These are phyloP conservation scores for Drosophila sp. DNA, from an alignment of 1,140 invertebrate genomes.

Conservation along the genomic window DNA sequence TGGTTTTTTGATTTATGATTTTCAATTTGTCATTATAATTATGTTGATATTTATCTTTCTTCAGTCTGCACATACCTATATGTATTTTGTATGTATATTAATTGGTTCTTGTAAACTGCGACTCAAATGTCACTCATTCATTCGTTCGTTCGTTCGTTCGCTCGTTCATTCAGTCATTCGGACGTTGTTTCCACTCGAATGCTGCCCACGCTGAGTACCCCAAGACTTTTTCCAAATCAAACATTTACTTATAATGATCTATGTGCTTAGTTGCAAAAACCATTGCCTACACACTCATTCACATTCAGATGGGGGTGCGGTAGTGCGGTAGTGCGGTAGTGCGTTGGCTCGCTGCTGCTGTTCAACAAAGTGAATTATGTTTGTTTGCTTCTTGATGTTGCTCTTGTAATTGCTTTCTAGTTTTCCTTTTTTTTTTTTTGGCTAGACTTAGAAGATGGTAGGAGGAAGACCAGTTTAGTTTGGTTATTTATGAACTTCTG, in stretches of 20 bases:
- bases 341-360: not conserved
- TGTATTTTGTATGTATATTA: not conserved
- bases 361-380: conserved; percentile 8
- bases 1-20: not conserved
- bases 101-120: conserved; percentile 7
- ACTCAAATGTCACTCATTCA: conserved; percentile 13
- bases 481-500: conserved; percentile 11
- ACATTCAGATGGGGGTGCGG: not conserved
- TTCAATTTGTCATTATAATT: conserved; percentile 13
- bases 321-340: not conserved
- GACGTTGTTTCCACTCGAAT: conserved; percentile 2
- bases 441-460: not conserved
- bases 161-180: too few species aligned
- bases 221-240: conserved; percentile 1
- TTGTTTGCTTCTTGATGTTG: conserved; percentile 1
- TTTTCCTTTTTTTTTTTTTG: not conserved
- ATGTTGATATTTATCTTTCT: conserved; percentile 14
- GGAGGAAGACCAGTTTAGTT: not conserved
- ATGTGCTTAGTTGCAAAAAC: conserved; percentile 12
- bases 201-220: not conserved
- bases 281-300: conserved; percentile 7
- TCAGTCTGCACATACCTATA: not conserved
- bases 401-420: conserved; percentile 8
- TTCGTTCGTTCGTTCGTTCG: not conserved
- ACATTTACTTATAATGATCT: conserved; percentile 14